Percentiles rank a stretch among this genome's conserved stretches.
Conservation (phyloP, 1,140 invertebrate genomes). For the Neomicropteryx cornuta region DNA sequence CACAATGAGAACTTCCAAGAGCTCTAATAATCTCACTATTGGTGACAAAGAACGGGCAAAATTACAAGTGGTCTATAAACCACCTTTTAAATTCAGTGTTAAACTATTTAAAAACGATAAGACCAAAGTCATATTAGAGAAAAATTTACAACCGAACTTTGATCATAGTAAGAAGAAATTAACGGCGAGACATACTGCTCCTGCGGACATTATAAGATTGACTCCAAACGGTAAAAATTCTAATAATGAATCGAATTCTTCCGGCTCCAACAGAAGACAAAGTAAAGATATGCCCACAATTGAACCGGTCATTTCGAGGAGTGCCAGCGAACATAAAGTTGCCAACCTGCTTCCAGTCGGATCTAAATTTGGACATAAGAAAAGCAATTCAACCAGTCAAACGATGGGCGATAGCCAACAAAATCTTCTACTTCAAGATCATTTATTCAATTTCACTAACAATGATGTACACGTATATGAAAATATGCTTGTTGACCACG, state of each 20-base stretch:
- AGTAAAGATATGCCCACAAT: slow-evolving; percentile 14
- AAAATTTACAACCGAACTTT: slow-evolving; percentile 33
- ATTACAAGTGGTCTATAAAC: slow-evolving; percentile 74
- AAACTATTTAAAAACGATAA: slow-evolving; percentile 58
- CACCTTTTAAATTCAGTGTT: slow-evolving; percentile 73
- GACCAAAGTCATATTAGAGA: slow-evolving; percentile 37
- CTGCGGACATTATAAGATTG: slow-evolving; percentile 20
- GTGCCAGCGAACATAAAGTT: slow-evolving; percentile 32
- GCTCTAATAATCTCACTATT: slow-evolving; percentile 37
- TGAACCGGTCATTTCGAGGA: slow-evolving; percentile 21
- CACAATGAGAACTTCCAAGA: slow-evolving; percentile 37
- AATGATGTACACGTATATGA: slow-evolving; percentile 35
- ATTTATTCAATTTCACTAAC: slow-evolving; percentile 15
- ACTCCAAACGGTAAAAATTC: slow-evolving; percentile 19
- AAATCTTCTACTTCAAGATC: slow-evolving; percentile 33
- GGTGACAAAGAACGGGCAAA: slow-evolving; percentile 50
- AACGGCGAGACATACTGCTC: slow-evolving; percentile 15
- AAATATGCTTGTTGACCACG: slow-evolving; percentile 27
- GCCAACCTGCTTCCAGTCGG: slow-evolving; percentile 23
- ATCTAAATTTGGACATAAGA: slow-evolving; percentile 28
- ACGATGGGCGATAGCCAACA: slow-evolving; percentile 32
- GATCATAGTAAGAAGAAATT: slow-evolving; percentile 30
- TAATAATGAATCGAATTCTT: slow-evolving; percentile 21
- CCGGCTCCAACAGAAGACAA: slow-evolving; percentile 18
- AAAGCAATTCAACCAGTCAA: slow-evolving; percentile 36